These are phyloP conservation scores for Helicolenus hilgendorfi DNA, from an alignment of 2,797 vertebrate genomes.

Conservation along the genomic window DNA sequence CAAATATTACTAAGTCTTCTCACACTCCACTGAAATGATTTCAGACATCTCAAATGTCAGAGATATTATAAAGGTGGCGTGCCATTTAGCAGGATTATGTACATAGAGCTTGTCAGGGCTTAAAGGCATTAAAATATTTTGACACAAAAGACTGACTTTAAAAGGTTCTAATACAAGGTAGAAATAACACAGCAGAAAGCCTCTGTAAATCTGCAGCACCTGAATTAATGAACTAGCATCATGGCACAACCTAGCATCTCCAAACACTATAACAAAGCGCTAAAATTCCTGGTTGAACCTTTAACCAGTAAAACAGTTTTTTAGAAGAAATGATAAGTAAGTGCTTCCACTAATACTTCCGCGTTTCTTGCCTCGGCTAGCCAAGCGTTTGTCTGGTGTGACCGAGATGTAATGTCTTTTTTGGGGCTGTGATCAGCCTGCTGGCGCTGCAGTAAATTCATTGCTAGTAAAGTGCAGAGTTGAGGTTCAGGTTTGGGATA, in stretches of 20 bases:
- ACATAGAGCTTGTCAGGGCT: slow-evolving; percentile 10
- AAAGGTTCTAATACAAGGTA: neutral
- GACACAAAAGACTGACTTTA: slow-evolving; percentile 7
- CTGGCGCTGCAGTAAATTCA: slow-evolving; percentile 27
- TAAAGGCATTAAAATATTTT: slow-evolving; percentile 27
- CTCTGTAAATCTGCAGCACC: neutral
- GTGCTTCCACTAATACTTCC: neutral
- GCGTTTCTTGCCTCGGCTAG: neutral
- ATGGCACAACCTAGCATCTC: neutral
- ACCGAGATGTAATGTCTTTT: neutral
- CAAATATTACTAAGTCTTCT: neutral
- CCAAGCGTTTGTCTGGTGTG: neutral
- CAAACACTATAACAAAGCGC: neutral
- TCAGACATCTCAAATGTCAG: slow-evolving; percentile 26
- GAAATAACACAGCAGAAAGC: neutral
- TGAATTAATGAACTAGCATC: neutral
- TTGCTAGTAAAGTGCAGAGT: slow-evolving; percentile 20
- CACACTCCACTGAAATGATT: neutral
- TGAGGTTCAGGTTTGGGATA: slow-evolving; percentile 40
- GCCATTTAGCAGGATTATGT: slow-evolving; percentile 31
- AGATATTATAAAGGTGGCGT: neutral
- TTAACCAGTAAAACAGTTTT: neutral
- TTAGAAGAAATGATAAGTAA: neutral
- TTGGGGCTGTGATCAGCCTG: neutral
- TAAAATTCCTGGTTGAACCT: neutral